Base-by-base conservation (phyloP, 1,140 invertebrate species). In the Drosophila nikananu region DNA sequence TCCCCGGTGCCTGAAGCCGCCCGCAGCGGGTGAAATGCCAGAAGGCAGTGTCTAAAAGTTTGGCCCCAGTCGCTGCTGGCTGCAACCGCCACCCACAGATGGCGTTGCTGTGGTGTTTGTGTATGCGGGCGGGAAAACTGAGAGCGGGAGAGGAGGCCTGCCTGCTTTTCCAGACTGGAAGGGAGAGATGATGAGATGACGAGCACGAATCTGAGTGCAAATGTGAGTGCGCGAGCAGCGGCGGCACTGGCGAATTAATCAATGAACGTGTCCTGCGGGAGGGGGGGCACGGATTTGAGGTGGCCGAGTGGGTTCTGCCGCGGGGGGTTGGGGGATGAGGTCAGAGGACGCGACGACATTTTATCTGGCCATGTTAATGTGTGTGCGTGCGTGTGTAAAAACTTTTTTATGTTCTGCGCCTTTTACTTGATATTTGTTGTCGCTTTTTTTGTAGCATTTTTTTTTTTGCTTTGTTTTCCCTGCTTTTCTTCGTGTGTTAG, bases 261-360 rank as follows among this genome's bases (percentile, higher is more conserved):
- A 87, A 87, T 87, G 84, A 86, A 86, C 58, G 82, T 81, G 66
- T 86, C 84, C 84, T 83, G 77, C 76, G 81, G 81, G 83, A 82
- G 67, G 0, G 32, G 32, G 39, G 30, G 67, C 35, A 23, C 27
- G 23, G 42, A 39, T 46, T 42, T 41, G 7, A 25, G 46, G 42
- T 21, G 32, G 32, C 21, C 27, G 59, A 32, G 19, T 32, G 19
- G 15, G 27, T 12, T 27, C 9, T 27, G 21, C 13, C 15, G n/a
- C 35, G 46, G 15, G 17, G 30, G 51, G 68, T 19, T 12, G 55
- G 27, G 42, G 55, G 57, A 73, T 73, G 70, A 73, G 70, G 70
- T 73, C 70, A 73, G 70, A 73, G 70, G 49, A 73, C 70, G 70
- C 70, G 55, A 37, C 68, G 68, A 73, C 70, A 73, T 61, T 73